A percentile compares a stretch with the other conserved stretches of the same genome.
Evolutionary conservation across 2,888 invertebrate genomes (phyloP).

Genomic region (Acanthosepion pharaonis): DNA sequence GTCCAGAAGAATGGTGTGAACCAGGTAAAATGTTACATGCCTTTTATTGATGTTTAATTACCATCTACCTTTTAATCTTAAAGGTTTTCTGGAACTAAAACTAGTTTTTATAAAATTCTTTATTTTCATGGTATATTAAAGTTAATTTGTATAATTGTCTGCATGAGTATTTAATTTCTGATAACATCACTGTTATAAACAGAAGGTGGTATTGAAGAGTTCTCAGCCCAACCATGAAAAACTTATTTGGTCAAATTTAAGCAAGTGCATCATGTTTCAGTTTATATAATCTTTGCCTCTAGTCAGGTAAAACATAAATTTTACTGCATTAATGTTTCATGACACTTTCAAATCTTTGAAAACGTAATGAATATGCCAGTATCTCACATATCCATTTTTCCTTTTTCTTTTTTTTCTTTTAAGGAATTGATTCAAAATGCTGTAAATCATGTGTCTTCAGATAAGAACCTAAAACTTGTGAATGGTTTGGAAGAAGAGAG

Average conservation of each 20-base stretch:
- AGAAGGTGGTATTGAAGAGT: too few species aligned
- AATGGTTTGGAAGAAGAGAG: conserved; percentile 71
- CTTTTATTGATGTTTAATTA: background rate
- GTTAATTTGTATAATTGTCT: too few species aligned
- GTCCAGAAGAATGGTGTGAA: conserved; percentile 70
- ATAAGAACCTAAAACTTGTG: conserved; percentile 63
- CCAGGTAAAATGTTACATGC: conserved; percentile 54
- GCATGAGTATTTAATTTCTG: too few species aligned
- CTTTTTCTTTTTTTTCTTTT: conserved; percentile 48
- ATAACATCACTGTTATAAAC: too few species aligned
- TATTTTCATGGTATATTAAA: too few species aligned
- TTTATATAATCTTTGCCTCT: too few species aligned
- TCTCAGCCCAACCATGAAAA: too few species aligned
- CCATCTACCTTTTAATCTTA: background rate
- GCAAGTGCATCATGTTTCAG: too few species aligned
- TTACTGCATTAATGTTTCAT: too few species aligned
- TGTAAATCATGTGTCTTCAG: conserved; percentile 63
- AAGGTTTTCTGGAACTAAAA: background rate
- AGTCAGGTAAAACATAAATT: too few species aligned
- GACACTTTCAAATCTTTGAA: too few species aligned
- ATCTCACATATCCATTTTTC: background rate
- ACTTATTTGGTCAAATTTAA: too few species aligned
- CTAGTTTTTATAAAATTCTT: background rate
- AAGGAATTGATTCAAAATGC: conserved; percentile 65
- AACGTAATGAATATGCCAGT: background rate